Base-by-base conservation (phyloP, 2,113 vertebrate genomes). In the Tetrax tetrax region DNA sequence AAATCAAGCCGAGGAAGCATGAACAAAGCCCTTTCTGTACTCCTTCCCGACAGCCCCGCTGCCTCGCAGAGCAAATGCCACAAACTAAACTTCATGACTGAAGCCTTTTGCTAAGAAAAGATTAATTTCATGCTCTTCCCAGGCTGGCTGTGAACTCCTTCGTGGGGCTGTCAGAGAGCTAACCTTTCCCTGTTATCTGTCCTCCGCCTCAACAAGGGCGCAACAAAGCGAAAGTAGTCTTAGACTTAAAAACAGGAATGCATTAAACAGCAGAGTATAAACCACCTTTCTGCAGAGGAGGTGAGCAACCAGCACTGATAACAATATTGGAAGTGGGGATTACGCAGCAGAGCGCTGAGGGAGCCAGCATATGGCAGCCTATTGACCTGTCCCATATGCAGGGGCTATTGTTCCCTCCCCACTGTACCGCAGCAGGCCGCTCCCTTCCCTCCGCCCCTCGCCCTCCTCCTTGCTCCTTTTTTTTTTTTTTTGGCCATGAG, bases 21-120 rank as follows among this genome's bases (percentile, higher is more conserved):
- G 93, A 96, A 96, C 93, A 95, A 94, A 93, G 77, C 78, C 79
- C 88, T 95, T 96, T 96, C 84, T 90, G 77, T 94, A 31, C 66
- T 92, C 65, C 25, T 94, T 87, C 87, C 56, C 63, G 54, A 66
- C 25, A 64, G 74, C 38, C 84, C 77, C 0, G 2, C 82, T 89
- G 93, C 68, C 87, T 91, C 31, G 4, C 83, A 72, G 85, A 80
- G 72, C 61, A 83, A 95, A 93, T 78, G 68, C 38, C 38, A 56
- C 94, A 90, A 90, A 89, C 82, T 66, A 79, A 94, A 95, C 92
- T 83, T 95, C 80, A 35, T 43, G 59, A 72, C 61, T 24, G n/a
- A 94, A 85, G 68, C 35, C 29, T 96, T 96, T 96, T 69, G 71
- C 93, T 81, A 72, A 86, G 89, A 81, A 84, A 83, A 96, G 92